Conservation (phyloP, 2,113 vertebrate genomes). For the Podarcis muralis region DNA sequence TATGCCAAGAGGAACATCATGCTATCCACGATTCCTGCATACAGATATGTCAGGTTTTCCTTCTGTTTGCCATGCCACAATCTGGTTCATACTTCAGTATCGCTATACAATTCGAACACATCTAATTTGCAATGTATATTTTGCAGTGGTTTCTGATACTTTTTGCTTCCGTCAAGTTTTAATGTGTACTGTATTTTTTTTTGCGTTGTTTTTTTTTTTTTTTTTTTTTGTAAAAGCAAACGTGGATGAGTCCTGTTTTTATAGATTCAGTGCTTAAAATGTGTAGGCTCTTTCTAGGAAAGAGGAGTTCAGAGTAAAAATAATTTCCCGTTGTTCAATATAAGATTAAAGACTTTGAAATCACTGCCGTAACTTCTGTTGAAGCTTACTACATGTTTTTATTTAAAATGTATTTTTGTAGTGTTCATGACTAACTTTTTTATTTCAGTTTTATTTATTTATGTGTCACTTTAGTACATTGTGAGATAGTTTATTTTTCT, state of each 20-base stretch:
- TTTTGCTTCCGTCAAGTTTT: slow-evolving; percentile 49
- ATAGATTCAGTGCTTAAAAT: slow-evolving; percentile 46
- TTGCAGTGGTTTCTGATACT: slow-evolving; percentile 35
- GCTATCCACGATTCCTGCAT: slow-evolving; percentile 13
- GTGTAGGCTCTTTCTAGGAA: slow-evolving; percentile 56
- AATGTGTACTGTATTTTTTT: slow-evolving; percentile 37
- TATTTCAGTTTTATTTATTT: slow-evolving; percentile 75
- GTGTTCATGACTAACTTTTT: slow-evolving; percentile 73
- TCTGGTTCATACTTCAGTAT: slow-evolving; percentile 43
- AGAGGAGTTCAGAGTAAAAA: slow-evolving; percentile 47
- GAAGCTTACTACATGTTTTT: slow-evolving; percentile 62
- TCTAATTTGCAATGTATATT: slow-evolving; percentile 53
- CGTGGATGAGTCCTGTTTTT: slow-evolving; percentile 37
- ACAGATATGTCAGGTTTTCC: not conserved
- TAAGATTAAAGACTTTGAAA: slow-evolving; percentile 56
- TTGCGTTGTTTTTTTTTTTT: slow-evolving; percentile 33
- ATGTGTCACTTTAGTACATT: slow-evolving; percentile 74
- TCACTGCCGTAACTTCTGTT: slow-evolving; percentile 61
- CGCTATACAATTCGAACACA: slow-evolving; percentile 41
- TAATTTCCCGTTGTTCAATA: slow-evolving; percentile 53
- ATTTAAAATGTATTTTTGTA: slow-evolving; percentile 71
- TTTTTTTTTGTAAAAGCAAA: slow-evolving; percentile 44
- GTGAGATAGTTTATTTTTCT: slow-evolving; percentile 77
- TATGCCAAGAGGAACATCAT: not conserved
- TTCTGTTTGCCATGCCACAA: slow-evolving; percentile 29